These are phyloP conservation scores for Oncorhynchus mykiss DNA, from an alignment of 2,113 vertebrate species.

Conservation along the genomic window DNA sequence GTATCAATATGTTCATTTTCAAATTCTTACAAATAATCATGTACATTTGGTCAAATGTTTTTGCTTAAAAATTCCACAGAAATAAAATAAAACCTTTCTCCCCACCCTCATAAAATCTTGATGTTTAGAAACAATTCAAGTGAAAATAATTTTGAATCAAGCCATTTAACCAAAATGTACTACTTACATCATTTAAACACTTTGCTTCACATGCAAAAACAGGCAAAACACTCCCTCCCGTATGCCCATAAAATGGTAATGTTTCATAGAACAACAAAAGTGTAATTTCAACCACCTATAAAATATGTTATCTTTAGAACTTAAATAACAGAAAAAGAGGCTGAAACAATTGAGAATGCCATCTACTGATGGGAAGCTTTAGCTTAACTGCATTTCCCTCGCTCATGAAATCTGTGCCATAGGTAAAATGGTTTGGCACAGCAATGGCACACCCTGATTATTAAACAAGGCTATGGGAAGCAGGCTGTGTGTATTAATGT, in stretches of 20 bases:
- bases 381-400: not conserved
- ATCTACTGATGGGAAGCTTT: not conserved
- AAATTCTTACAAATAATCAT: slow-evolving; percentile 56
- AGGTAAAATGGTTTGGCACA: not conserved
- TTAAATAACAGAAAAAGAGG: not conserved
- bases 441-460: not conserved
- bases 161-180: not conserved
- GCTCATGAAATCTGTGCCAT: not conserved
- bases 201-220: slow-evolving; percentile 15
- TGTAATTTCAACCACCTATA: not conserved
- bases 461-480: not conserved
- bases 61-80: slow-evolving; percentile 17
- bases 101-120: slow-evolving; percentile 8
- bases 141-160: not conserved
- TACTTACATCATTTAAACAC: not conserved
- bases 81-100: slow-evolving; percentile 33
- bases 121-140: not conserved
- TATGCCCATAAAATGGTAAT: not conserved
- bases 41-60: slow-evolving; percentile 48
- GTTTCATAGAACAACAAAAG: not conserved
- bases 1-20: slow-evolving; percentile 37
- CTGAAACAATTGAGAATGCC: not conserved
- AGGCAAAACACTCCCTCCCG: not conserved
- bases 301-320: not conserved
- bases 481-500: not conserved